Evolutionary conservation across 2,888 invertebrate species (phyloP), one percentile per base, ranked within the genome.

Genomic region (Kuschelorhynchus macadamiae): DNA sequence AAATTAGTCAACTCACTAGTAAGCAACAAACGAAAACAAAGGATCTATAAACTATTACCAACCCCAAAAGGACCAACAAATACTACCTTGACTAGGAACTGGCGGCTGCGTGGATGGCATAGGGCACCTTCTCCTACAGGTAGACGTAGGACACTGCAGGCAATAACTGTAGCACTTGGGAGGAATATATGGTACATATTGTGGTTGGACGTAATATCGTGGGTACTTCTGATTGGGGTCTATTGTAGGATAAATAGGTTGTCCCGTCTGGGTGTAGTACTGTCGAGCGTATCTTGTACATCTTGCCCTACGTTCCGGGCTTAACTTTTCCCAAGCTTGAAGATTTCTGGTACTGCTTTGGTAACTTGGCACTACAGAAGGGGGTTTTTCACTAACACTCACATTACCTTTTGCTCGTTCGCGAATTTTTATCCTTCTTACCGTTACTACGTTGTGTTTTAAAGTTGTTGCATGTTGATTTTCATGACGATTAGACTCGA

Each of bases 51-150:
- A 41, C 36, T 36, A 9, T n/a, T 12, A 4, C 36, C 2, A 9
- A 3, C 36, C 36, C 11, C 5, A 8, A 25, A 25, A 25, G n/a
- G n/a, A n/a, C n/a, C 9, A 41, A 14, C 41, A 9, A n/a, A 30
- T 44, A 61, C 30, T 67, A 67, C 67, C 67, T 67, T 57, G 63
- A 56, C 44, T 53, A 56, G 55, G 56, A 49, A 12, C 3, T 12
- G 42, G 9, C 7, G 68, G 12, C n/a, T n/a, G n/a, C 1, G 2
- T n/a, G 30, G 42, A 46, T 20, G 57, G 42, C 46, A 33, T 36
- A 2, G 74, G 72, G 63, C 78, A 78, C 50, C 75, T 49, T 36
- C 76, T 74, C 49, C 74, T 63, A 52, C 78, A 78, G 30, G 52
- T 71, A 1, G 74, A 71, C 12, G 74, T 74, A 3, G 75, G 74